Evolutionary conservation across 2,113 vertebrate species (phyloP).

Genomic region (Turdus rufiventris): DNA sequence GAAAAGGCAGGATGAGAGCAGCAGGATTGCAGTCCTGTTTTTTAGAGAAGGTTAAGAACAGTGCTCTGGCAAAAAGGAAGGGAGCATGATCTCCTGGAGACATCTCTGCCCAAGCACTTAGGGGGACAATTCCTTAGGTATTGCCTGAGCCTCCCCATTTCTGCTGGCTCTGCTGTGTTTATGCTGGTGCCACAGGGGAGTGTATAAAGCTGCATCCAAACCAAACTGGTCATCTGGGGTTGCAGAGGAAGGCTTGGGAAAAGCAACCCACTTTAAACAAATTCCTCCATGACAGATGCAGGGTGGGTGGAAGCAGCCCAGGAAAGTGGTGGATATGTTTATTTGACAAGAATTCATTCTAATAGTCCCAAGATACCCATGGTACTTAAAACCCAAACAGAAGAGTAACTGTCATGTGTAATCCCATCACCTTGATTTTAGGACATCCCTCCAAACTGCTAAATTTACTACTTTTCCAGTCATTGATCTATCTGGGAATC

Average conservation of each 20-base stretch:
- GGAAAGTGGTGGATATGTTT: neutral
- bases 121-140: fast-evolving
- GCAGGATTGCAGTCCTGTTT: neutral
- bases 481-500: neutral
- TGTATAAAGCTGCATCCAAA: neutral
- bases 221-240: neutral
- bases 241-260: neutral
- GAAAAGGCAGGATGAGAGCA: neutral
- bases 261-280: neutral
- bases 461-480: neutral
- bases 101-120: neutral
- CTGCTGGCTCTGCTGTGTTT: neutral
- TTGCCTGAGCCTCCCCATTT: neutral
- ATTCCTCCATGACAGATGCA: neutral
- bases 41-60: neutral
- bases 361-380: neutral
- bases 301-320: neutral
- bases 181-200: neutral
- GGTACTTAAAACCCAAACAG: neutral
- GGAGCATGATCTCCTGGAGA: neutral
- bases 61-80: neutral
- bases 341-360: neutral
- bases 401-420: neutral
- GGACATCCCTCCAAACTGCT: neutral
- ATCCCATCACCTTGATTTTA: neutral